phyloP scores from a whole-genome alignment of 1,140 invertebrate genomes.

The Diprion similis region DNA sequence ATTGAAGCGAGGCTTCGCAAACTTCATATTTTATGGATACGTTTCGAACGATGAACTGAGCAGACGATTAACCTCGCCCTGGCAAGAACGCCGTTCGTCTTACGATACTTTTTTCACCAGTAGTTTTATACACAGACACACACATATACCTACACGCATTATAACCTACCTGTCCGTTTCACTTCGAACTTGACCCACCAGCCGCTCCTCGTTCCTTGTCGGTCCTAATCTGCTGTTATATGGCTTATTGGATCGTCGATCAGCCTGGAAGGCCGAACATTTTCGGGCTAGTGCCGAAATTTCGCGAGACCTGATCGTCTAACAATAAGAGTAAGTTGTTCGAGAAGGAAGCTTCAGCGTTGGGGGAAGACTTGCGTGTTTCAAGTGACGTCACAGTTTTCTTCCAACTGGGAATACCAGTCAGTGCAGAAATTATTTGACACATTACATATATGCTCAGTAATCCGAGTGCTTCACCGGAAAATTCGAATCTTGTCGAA shows the following conservation, averaged over 20 bases:
- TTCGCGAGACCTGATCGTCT: background rate
- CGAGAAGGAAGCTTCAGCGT: no score
- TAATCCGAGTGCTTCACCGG: background rate
- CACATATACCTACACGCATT: background rate
- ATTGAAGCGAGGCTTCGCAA: no score
- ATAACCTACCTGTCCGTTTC: constrained; percentile 1
- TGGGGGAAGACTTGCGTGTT: no score
- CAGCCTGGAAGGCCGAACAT: background rate
- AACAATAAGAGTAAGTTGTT: no score
- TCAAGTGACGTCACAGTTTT: no score
- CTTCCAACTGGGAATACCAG: no score
- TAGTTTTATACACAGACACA: background rate
- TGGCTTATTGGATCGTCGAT: background rate
- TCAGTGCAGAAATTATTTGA: no score
- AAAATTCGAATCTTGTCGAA: background rate
- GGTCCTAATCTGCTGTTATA: constrained; percentile 1
- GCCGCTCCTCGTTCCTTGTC: background rate
- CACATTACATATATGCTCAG: no score
- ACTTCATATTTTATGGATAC: no score
- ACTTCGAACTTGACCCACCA: background rate
- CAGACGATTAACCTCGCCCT: background rate
- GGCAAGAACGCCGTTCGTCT: background rate
- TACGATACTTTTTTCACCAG: background rate
- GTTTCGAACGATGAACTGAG: background rate
- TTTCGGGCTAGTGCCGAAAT: background rate